Conservation (phyloP, 2,888 invertebrate genomes). For the Caenorhabditis japonica region DNA sequence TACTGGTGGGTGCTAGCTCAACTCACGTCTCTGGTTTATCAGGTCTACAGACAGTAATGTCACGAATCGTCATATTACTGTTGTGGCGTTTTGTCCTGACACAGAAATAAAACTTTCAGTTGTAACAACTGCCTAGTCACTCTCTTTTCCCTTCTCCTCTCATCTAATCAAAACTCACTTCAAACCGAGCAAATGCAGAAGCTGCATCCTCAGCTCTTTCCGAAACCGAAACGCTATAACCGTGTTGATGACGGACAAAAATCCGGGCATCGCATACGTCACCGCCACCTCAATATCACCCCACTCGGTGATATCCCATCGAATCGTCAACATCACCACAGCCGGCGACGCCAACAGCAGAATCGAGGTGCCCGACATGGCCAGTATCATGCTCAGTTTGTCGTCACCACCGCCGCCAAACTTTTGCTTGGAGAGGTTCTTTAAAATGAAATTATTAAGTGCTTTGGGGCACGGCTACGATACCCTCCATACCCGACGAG, state of each 20-base stretch:
- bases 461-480: neutral
- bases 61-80: conserved; percentile 17
- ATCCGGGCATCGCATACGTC: conserved; percentile 69
- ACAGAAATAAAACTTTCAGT: too few species aligned
- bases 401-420: conserved; percentile 44
- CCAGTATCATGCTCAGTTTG: conserved; percentile 56
- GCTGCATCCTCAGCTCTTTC: conserved; percentile 56
- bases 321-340: conserved; percentile 65
- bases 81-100: conserved; percentile 6
- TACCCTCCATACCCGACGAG: conserved; percentile 49
- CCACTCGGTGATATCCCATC: conserved; percentile 59
- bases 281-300: conserved; percentile 62
- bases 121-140: too few species aligned
- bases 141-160: too few species aligned
- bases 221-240: conserved; percentile 61
- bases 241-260: conserved; percentile 63
- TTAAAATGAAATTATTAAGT: too few species aligned
- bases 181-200: conserved; percentile 44
- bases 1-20: neutral
- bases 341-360: conserved; percentile 61
- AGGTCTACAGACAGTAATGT: conserved; percentile 23
- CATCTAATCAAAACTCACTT: conserved; percentile 30
- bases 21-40: conserved; percentile 9
- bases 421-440: conserved; percentile 44
- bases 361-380: conserved; percentile 62